Conservation (phyloP, 2,888 invertebrate genomes). For the Volucella inflata region DNA sequence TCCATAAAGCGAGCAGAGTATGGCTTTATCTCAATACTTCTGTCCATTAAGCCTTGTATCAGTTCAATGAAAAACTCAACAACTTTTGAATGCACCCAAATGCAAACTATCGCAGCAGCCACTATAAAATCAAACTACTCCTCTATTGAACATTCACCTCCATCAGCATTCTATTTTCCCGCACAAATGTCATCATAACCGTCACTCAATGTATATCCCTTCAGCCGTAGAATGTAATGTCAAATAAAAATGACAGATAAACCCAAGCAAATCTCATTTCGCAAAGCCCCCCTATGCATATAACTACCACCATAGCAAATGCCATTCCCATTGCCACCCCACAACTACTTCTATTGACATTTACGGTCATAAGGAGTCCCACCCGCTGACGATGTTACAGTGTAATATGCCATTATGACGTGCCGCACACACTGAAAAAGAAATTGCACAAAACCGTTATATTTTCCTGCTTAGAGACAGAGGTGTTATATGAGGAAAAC, state of each 20-base stretch:
- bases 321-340: neutral
- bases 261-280: slow-evolving; percentile 48
- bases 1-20: too few relatives aligned
- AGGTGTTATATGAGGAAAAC: slow-evolving; percentile 65
- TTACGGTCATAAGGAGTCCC: slow-evolving; percentile 6
- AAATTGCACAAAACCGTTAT: slow-evolving; percentile 65
- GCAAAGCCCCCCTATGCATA: slow-evolving; percentile 13
- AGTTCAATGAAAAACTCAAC: neutral
- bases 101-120: neutral
- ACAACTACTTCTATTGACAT: slow-evolving; percentile 35
- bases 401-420: slow-evolving; percentile 21
- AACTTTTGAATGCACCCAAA: slow-evolving; percentile 5
- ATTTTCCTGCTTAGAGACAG: slow-evolving; percentile 32
- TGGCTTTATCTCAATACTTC: too few relatives aligned
- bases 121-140: slow-evolving; percentile 1
- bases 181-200: slow-evolving; percentile 23
- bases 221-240: slow-evolving; percentile 38
- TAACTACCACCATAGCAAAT: slow-evolving; percentile 24
- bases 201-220: slow-evolving; percentile 5
- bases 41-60: too few relatives aligned
- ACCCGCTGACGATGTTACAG: neutral
- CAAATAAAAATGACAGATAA: slow-evolving; percentile 62
- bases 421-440: slow-evolving; percentile 19
- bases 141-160: slow-evolving; percentile 1
- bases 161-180: neutral